A percentile compares a stretch with the other conserved stretches of the same genome.
Conservation (phyloP, 2,888 invertebrate genomes). For the Anticlea derivata region DNA sequence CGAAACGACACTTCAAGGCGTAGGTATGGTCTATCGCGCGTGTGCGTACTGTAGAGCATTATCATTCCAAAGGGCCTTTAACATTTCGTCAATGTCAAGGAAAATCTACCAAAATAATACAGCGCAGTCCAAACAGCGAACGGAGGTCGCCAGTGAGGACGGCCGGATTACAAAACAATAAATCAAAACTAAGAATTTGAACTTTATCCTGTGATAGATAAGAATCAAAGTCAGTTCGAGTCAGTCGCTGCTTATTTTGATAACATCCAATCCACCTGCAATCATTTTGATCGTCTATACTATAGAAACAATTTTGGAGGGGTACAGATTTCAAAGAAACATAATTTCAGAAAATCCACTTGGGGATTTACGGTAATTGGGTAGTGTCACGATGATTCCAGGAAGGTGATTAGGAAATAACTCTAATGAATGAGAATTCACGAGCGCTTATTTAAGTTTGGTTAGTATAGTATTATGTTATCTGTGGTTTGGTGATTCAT, state of each 20-base stretch:
- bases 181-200: conserved; percentile 1
- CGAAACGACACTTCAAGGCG: too few species aligned
- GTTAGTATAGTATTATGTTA: too few species aligned
- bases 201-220: conserved; percentile 24
- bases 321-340: conserved; percentile 10
- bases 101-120: conserved; percentile 34
- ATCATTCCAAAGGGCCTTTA: conserved; percentile 17
- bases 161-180: conserved; percentile 31
- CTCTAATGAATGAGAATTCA: too few species aligned
- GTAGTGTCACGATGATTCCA: too few species aligned
- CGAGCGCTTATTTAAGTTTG: too few species aligned
- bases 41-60: too few species aligned
- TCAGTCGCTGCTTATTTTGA: conserved; percentile 28
- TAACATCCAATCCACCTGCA: conserved; percentile 28
- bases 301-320: conserved; percentile 12
- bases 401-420: too few species aligned
- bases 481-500: too few species aligned
- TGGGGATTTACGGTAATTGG: neutral
- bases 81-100: conserved; percentile 33
- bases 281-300: conserved; percentile 12
- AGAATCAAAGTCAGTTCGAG: conserved; percentile 10
- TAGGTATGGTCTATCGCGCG: too few species aligned
- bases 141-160: conserved; percentile 30
- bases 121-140: conserved; percentile 27
- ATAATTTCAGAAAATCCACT: neutral